phyloP scores from a whole-genome alignment of 2,113 vertebrate species.

The Willisornis vidua region DNA sequence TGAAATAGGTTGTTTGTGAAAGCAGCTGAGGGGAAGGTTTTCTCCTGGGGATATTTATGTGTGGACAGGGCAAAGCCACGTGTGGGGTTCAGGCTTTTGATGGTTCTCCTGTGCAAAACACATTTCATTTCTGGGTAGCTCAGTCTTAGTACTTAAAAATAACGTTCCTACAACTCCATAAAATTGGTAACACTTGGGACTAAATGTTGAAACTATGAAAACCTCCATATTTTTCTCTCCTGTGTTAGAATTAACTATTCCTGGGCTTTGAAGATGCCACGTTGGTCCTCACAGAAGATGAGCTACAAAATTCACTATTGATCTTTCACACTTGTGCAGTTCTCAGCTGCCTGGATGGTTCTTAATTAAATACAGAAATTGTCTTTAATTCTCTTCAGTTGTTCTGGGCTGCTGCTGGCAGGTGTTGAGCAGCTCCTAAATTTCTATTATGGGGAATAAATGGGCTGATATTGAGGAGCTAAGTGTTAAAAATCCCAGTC shows the following conservation, averaged over 20 bases:
- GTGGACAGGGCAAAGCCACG: neutral
- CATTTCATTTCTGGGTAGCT: neutral
- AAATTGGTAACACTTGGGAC: neutral
- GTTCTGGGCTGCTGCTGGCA: neutral
- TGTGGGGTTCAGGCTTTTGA: neutral
- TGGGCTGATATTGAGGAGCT: neutral
- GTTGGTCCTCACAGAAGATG: neutral
- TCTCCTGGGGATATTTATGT: neutral
- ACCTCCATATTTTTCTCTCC: rapidly evolving
- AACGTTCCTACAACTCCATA: neutral
- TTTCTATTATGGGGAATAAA: neutral
- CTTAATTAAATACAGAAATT: neutral
- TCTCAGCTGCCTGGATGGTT: neutral
- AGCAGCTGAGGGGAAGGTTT: neutral
- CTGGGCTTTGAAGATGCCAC: neutral
- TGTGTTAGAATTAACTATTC: neutral
- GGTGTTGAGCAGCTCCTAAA: neutral
- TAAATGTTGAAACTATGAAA: neutral
- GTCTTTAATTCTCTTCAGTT: constrained; percentile 5
- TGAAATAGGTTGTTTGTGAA: neutral
- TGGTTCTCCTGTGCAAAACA: neutral
- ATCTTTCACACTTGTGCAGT: neutral
- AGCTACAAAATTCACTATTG: neutral
- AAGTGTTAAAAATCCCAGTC: neutral
- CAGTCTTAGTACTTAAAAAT: neutral